Conservation (phyloP, 2,888 invertebrate genomes). For the Stenichneumon culpator region DNA sequence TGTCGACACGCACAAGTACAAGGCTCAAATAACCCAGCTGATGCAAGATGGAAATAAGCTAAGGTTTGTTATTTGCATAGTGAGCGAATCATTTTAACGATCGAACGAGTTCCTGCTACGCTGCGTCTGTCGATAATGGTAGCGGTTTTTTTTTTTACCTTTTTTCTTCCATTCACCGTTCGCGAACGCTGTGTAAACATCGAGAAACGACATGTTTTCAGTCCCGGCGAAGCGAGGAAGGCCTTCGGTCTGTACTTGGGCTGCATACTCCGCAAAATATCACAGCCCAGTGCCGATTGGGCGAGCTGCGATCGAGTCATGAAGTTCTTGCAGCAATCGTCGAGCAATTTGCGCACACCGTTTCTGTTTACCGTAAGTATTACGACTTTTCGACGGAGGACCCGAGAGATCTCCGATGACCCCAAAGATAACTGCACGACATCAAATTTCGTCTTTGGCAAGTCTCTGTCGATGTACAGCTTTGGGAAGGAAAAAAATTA, state of each 20-base stretch:
- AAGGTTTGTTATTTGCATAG: conserved; percentile 86
- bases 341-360: conserved; percentile 90
- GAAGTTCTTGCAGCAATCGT: conserved; percentile 91
- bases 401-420: background rate
- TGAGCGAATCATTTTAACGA: conserved; percentile 20
- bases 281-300: conserved; percentile 85
- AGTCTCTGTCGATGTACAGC: too few species aligned
- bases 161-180: conserved; percentile 67
- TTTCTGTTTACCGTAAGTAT: conserved; percentile 87
- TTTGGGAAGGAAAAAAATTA: too few species aligned
- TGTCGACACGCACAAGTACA: conserved; percentile 86
- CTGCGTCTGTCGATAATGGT: background rate
- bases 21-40: conserved; percentile 87
- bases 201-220: conserved; percentile 68
- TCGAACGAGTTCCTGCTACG: background rate
- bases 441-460: too few species aligned
- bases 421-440: too few species aligned
- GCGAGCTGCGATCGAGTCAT: conserved; percentile 88
- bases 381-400: background rate
- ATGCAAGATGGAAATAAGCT: conserved; percentile 89
- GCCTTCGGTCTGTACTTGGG: conserved; percentile 92
- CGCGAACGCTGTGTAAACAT: conserved; percentile 1
- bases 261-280: conserved; percentile 90
- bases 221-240: conserved; percentile 89
- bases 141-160: conserved; percentile 32